Evolutionary conservation across 1,140 invertebrate species (phyloP), one percentile per base, ranked within the genome.

Genomic region (Holcopasites calliopsidis): DNA sequence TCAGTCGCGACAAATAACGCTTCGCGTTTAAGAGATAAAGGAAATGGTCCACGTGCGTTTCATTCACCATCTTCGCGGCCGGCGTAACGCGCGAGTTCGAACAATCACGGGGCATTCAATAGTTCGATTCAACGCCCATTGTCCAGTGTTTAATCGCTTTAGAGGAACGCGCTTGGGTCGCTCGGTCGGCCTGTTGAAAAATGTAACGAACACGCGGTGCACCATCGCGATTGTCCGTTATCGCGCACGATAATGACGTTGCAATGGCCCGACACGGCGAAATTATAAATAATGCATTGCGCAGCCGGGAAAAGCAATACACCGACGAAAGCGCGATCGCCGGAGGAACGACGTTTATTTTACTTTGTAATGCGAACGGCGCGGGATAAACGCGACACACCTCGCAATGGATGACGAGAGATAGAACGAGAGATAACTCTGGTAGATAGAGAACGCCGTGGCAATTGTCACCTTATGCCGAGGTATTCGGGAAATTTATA

Each of bases 91-190:
- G n/a, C n/a, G n/a, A 16, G 23, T 52, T n/a, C 49, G 21, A 52
- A 66, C 64, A 66, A 66, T 66, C 49, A n/a, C 44, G 44, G n/a
- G 28, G 47, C 8, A 66, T 66, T 66, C 47, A 52, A 38, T 66
- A 66, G 47, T 66, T 66, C 52, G 54, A 66, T 66, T 66, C 64
- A 52, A 38, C 64, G 33, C 4, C 47, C 21, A 66, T 66, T 66
- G 64, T 66, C 64, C 64, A 7, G 13, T 50, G 11, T 65, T 52
- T 66, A 66, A 66, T 66, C 64, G 21, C 26, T 21, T 44, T 18
- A 57, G 18, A 62, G 26, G 11, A 47, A 62, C 26, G 26, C 16
- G 8, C 44, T 54, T 18, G 21, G 18, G 21, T 16, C 16, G 33
- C 47, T 49, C 33, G 42, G 7, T 26, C 7, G 23, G 23, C 16